phyloP scores from a whole-genome alignment of 1,140 invertebrate species.

The Diachasmimorpha longicaudata region DNA sequence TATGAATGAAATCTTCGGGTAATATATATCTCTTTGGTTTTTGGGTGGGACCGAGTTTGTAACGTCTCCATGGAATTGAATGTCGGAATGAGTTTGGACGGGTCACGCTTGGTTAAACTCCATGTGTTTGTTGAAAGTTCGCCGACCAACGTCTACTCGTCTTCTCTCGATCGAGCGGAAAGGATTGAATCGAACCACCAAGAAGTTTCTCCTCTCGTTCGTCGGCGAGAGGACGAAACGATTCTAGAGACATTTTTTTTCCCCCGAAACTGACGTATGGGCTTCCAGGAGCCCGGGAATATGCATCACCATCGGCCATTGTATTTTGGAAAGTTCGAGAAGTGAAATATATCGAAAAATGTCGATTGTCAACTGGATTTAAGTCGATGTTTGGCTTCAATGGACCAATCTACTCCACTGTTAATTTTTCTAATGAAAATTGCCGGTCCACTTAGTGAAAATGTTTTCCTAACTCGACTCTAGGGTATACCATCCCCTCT shows the following conservation, averaged over 20 bases:
- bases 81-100: constrained; percentile 31
- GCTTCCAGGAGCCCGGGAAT: too few species aligned
- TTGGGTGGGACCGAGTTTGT: background rate
- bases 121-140: constrained; percentile 45
- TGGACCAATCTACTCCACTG: too few species aligned
- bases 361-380: too few species aligned
- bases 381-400: too few species aligned
- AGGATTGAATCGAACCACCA: constrained; percentile 29
- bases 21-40: background rate
- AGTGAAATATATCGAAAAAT: too few species aligned
- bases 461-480: too few species aligned
- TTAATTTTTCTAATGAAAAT: too few species aligned
- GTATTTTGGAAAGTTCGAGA: too few species aligned
- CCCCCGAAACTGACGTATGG: too few species aligned
- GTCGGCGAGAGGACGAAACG: background rate
- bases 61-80: background rate
- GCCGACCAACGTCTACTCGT: constrained; percentile 34
- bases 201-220: constrained; percentile 2
- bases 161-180: constrained; percentile 41
- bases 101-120: constrained; percentile 46
- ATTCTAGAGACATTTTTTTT: background rate
- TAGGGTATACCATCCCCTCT: too few species aligned
- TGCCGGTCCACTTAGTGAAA: too few species aligned
- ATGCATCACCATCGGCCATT: too few species aligned
- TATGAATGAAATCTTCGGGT: constrained; percentile 3